Conservation (phyloP, 2,888 invertebrate genomes). For the Dioctria rufipes region DNA sequence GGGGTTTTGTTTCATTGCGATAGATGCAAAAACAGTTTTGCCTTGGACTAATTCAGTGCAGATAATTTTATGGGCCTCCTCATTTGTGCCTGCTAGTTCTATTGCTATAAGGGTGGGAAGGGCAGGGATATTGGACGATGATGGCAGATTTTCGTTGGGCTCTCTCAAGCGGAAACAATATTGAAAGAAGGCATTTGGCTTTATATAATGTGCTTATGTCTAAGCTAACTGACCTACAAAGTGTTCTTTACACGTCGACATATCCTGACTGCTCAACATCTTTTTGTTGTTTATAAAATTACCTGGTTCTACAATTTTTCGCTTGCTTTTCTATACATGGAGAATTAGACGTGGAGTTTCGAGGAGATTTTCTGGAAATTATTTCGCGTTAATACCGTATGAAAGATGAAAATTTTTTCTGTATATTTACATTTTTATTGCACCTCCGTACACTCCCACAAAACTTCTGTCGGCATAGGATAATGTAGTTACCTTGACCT, state of each 20-base stretch:
- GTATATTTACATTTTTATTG: too few species aligned
- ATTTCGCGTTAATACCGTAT: background rate
- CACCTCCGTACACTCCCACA: too few species aligned
- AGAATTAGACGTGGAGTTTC: background rate
- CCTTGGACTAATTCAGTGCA: slow-evolving; percentile 18
- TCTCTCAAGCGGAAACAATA: background rate
- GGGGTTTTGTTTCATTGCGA: slow-evolving; percentile 19
- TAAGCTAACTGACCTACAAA: slow-evolving; percentile 49
- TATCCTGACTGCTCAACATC: background rate
- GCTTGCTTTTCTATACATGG: background rate
- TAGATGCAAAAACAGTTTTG: slow-evolving; percentile 17
- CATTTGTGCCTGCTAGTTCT: background rate
- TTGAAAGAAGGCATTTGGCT: background rate
- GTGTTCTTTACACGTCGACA: slow-evolving; percentile 1
- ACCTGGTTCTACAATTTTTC: slow-evolving; percentile 13
- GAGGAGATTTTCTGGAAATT: background rate
- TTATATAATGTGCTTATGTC: background rate
- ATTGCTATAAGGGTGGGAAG: background rate
- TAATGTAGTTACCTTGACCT: background rate
- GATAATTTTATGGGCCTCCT: slow-evolving; percentile 21
- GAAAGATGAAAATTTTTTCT: too few species aligned
- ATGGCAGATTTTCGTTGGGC: background rate
- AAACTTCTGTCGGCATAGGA: too few species aligned
- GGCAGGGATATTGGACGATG: background rate
- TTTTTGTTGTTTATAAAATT: too few species aligned